Evolutionary conservation across 92 coral and sea anemone genomes (phyloP), one percentile per base, ranked within the genome.

Genomic region (Bergia sp.): DNA sequence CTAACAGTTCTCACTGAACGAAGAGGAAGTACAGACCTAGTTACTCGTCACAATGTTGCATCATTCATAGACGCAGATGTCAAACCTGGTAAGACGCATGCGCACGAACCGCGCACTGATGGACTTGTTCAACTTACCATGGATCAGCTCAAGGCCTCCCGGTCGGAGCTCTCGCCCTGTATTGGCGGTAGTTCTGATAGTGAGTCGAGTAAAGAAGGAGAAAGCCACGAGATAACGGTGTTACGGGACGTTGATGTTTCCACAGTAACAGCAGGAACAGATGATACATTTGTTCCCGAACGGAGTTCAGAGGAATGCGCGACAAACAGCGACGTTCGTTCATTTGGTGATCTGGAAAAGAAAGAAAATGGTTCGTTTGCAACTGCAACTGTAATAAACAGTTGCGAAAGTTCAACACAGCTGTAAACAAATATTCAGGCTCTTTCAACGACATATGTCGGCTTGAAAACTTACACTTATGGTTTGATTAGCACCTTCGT

Each of bases 1-100:
- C 65, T 95, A 3, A 95, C 96, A 0, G 82, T 92, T 1, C 81
- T 94, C 58, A 42, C 39, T 29, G 98, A 95, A 29, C 90, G 88
- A 41, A 85, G 88, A 71, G 57, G 11, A 9, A 66, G 81, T 5
- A 89, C 98, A 21, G 96, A 91, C 37, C 80, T 87, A 0, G 20
- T 45, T 37, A 10, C 74, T n/a, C 77, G 82, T 12, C 44, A 86
- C 16, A 81, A 80, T 39, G 47, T 69, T 1, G 69, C 64, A 49
- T 90, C 72, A 29, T 29, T 55, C 18, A 77, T 49, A 72, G 58
- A 53, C 40, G 29, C 90, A 12, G 85, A 88, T 39, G 20, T 10
- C 4, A 86, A 92, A 41, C 79, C 78, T 7, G 37, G 76, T 37
- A 69, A 89, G 4, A 65, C 89, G 23, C 89, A 67, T 13, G 77